Conservation (phyloP, 2,113 vertebrate species). For the Oreotrochilus melanogaster region DNA sequence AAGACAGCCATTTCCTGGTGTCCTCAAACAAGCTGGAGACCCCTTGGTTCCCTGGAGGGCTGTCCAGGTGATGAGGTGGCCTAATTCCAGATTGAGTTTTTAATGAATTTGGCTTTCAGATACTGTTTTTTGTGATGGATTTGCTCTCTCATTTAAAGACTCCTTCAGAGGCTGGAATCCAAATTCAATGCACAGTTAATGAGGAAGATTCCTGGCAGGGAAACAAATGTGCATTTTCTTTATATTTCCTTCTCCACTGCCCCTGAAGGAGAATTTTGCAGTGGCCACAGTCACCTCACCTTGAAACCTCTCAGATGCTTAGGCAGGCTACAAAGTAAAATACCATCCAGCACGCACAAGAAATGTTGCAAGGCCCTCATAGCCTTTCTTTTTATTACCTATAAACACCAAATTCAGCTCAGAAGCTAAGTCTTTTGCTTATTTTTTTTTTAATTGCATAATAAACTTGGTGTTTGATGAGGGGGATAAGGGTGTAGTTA, state of each 20-base stretch:
- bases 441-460: slow-evolving; percentile 33
- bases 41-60: background rate
- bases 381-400: slow-evolving; percentile 10
- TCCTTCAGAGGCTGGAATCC: background rate
- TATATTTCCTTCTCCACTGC: background rate
- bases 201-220: background rate
- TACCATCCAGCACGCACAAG: background rate
- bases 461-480: slow-evolving; percentile 44
- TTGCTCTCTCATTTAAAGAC: background rate
- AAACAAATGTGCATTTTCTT: background rate
- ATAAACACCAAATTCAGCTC: slow-evolving; percentile 25
- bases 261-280: background rate
- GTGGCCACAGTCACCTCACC: background rate
- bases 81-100: background rate
- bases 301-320: background rate
- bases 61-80: background rate
- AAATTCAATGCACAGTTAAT: background rate
- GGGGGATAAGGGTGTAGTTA: background rate
- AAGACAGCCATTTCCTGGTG: background rate
- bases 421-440: slow-evolving; percentile 10
- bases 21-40: background rate
- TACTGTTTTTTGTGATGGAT: background rate
- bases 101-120: background rate
- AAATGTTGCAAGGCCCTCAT: slow-evolving; percentile 2
- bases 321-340: background rate